These are phyloP conservation scores for Anadara kagoshimensis DNA, from an alignment of 1,140 invertebrate genomes.

Conservation along the genomic window DNA sequence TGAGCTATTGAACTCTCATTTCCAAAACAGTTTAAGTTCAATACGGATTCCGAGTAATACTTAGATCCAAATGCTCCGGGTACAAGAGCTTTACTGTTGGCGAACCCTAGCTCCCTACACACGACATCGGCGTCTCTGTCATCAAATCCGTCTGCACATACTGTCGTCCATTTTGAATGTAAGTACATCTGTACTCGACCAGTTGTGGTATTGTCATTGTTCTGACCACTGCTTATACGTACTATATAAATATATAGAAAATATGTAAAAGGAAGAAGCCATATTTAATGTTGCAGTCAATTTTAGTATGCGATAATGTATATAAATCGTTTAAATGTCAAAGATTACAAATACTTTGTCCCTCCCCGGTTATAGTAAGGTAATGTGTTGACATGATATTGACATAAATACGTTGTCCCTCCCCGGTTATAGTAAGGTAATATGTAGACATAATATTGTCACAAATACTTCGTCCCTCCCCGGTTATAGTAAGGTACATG, in stretches of 20 bases:
- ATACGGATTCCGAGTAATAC: conserved; percentile 48
- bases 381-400: too few relatives aligned
- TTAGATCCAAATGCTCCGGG: conserved; percentile 51
- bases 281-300: too few relatives aligned
- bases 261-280: too few relatives aligned
- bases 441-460: too few relatives aligned
- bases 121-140: conserved; percentile 57
- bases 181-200: conserved; percentile 50
- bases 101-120: conserved; percentile 69
- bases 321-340: too few relatives aligned
- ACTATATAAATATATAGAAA: conserved; percentile 25
- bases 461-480: too few relatives aligned
- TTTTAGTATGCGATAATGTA: too few relatives aligned
- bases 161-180: conserved; percentile 54
- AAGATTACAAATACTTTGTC: too few relatives aligned
- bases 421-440: too few relatives aligned
- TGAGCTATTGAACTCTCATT: conserved; percentile 40
- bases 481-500: too few relatives aligned
- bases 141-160: conserved; percentile 65
- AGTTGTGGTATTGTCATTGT: conserved; percentile 47
- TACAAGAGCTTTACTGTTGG: conserved; percentile 47
- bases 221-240: conserved; percentile 48
- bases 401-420: too few relatives aligned
- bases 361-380: too few relatives aligned
- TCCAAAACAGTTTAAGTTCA: conserved; percentile 50